A percentile compares a stretch with the other conserved stretches of the same genome.
phyloP scores from a whole-genome alignment of 2,113 vertebrate genomes.

The Dicentrarchus labrax region DNA sequence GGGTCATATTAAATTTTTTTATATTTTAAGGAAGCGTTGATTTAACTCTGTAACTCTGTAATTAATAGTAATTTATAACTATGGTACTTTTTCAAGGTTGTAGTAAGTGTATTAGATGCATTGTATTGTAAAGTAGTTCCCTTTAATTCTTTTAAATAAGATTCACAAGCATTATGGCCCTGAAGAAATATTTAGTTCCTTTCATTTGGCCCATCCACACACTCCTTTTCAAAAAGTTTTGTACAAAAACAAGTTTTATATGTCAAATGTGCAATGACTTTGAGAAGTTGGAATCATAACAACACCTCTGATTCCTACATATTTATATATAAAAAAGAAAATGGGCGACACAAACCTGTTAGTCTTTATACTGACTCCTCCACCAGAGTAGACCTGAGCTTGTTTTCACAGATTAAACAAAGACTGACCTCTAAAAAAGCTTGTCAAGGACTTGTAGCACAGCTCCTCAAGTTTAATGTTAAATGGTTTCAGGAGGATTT shows the following conservation, averaged over 20 bases:
- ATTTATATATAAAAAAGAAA: background rate
- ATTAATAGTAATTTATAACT: too few species aligned
- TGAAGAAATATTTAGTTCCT: background rate
- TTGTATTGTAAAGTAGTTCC: background rate
- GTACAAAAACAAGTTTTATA: background rate
- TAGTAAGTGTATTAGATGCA: too few species aligned
- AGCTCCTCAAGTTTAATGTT: background rate
- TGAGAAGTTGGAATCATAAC: conserved; percentile 5
- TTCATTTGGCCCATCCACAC: background rate
- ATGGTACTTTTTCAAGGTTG: too few species aligned
- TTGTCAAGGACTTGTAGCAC: conserved; percentile 13
- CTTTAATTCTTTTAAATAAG: background rate
- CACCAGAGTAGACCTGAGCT: background rate
- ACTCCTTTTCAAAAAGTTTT: conserved; percentile 3
- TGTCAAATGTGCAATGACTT: background rate
- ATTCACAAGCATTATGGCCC: background rate
- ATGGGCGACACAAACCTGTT: background rate
- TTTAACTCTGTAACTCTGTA: background rate
- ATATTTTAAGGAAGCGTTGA: background rate
- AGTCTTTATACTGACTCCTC: background rate
- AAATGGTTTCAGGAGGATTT: background rate
- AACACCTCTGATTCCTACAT: background rate
- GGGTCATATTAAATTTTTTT: background rate
- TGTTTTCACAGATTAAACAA: conserved; percentile 3
- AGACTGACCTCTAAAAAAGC: background rate